These are phyloP conservation scores for Polydrusus cervinus DNA, from an alignment of 2,888 invertebrate genomes.

Conservation along the genomic window DNA sequence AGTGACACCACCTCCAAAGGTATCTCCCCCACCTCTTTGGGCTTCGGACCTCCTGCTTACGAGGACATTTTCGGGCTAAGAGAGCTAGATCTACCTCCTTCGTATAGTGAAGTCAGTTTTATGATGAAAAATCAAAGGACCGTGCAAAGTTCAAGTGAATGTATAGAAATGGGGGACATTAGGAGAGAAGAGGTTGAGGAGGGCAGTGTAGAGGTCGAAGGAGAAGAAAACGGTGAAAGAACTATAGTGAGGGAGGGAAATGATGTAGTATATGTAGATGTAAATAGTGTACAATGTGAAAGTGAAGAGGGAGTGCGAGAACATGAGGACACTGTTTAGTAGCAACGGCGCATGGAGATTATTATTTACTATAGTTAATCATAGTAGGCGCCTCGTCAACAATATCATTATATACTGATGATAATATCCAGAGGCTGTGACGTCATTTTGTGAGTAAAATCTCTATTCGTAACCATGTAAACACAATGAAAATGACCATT, in stretches of 20 bases:
- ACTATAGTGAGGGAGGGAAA: neutral
- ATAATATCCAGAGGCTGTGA: too few species aligned
- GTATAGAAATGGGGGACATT: slow-evolving; percentile 30
- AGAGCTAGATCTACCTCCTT: slow-evolving; percentile 66
- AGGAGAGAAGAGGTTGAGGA: neutral
- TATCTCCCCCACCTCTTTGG: slow-evolving; percentile 71
- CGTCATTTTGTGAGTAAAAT: too few species aligned
- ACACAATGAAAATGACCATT: too few species aligned
- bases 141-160: neutral
- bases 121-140: slow-evolving; percentile 57
- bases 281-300: slow-evolving; percentile 15
- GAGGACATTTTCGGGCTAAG: slow-evolving; percentile 72
- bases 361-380: too few species aligned
- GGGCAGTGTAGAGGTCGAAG: neutral
- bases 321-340: slow-evolving; percentile 6
- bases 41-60: slow-evolving; percentile 73
- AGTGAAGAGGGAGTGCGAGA: neutral
- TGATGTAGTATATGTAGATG: slow-evolving; percentile 13
- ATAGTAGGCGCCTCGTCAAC: neutral
- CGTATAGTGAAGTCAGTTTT: slow-evolving; percentile 69
- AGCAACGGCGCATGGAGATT: too few species aligned
- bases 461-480: too few species aligned
- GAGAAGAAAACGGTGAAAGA: slow-evolving; percentile 11
- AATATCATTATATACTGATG: too few species aligned
- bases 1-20: slow-evolving; percentile 75